Percentiles rank a stretch among this genome's conserved stretches.
These are phyloP conservation scores for Euwallacea fornicatus DNA, from an alignment of 1,140 invertebrate species.

Conservation along the genomic window DNA sequence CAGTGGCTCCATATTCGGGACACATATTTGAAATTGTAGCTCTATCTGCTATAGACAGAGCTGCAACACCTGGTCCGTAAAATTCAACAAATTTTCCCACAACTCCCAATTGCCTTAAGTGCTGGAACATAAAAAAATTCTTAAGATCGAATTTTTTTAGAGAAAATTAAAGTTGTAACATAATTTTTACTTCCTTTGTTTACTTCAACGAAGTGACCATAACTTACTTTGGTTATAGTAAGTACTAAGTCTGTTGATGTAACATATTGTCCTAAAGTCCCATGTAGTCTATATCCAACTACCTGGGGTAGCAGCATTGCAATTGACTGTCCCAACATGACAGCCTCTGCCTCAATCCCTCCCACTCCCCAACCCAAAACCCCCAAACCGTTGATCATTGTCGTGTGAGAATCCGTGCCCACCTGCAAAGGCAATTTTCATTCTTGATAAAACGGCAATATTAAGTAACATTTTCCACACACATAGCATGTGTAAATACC, in stretches of 20 bases:
- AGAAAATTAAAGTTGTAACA: neutral
- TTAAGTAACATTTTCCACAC: too few species aligned
- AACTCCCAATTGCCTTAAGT: conserved; percentile 90
- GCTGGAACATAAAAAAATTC: conserved; percentile 58
- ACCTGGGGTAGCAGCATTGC: conserved; percentile 96
- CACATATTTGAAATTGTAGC: conserved; percentile 97
- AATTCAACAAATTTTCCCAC: conserved; percentile 99
- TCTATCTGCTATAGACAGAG: conserved; percentile 92
- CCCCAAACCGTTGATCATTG: conserved; percentile 95
- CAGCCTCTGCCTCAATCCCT: conserved; percentile 86
- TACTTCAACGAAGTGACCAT: neutral
- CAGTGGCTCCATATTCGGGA: conserved; percentile 96
- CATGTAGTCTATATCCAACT: conserved; percentile 89
- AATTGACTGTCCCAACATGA: conserved; percentile 94
- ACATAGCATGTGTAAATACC: neutral
- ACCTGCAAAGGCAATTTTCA: conserved; percentile 53
- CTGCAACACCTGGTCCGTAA: conserved; percentile 88
- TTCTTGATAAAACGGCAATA: conserved; percentile 1
- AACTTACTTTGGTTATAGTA: conserved; percentile 89
- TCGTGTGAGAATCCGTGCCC: conserved; percentile 98
- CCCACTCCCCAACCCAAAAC: conserved; percentile 79
- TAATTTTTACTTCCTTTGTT: neutral
- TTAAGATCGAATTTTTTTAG: neutral
- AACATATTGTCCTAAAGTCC: conserved; percentile 77
- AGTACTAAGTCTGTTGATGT: conserved; percentile 98